Evolutionary conservation across 2,797 vertebrate species (phyloP), one percentile per base, ranked within the genome.

Genomic region (Cirrhinus mrigala): DNA sequence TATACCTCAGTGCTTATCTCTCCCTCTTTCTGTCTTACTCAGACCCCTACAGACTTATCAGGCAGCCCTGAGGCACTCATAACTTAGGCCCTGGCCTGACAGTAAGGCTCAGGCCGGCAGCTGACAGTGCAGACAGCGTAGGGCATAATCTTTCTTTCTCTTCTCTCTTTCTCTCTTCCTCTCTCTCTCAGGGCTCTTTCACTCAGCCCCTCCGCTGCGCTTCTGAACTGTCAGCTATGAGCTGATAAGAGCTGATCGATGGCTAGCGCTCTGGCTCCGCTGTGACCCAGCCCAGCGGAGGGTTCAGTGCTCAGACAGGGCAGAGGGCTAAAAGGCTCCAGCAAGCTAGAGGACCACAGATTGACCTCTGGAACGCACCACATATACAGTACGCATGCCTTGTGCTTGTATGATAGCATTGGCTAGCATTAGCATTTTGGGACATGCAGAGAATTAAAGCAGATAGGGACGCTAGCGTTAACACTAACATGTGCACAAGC

Each of bases 181-280:
- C 79, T 79, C 85, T 81, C 68, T 88, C 77, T 77, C 81, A 75
- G 56, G 81, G 70, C 85, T 88, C 76, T 86, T 68, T 84, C 71
- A 74, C 82, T 81, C 44, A 54, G 44, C 79, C 86, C 90, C 86
- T 91, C 71, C 81, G 40, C 85, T 91, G 83, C 22, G 90, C 89
- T 93, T 91, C 87, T 92, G 85, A 91, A 81, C 88, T 90, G 89
- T 90, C 86, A 79, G 81, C 75, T 74, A 73, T 83, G 44, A 37
- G 78, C 70, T 84, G 81, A 89, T 90, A 86, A 89, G 56, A 29
- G 16, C 89, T 88, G 87, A 89, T 86, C 86, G 87, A 76, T 44
- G 81, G n/a, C 85, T 70, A 29, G 62, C 86, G 79, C 52, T 54
- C 88, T 91, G 83, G 91, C 87, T 90, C 90, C 86, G 52, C 62